Evolutionary conservation across 2,797 vertebrate genomes (phyloP).

Genomic region (Pangasius macronema): DNA sequence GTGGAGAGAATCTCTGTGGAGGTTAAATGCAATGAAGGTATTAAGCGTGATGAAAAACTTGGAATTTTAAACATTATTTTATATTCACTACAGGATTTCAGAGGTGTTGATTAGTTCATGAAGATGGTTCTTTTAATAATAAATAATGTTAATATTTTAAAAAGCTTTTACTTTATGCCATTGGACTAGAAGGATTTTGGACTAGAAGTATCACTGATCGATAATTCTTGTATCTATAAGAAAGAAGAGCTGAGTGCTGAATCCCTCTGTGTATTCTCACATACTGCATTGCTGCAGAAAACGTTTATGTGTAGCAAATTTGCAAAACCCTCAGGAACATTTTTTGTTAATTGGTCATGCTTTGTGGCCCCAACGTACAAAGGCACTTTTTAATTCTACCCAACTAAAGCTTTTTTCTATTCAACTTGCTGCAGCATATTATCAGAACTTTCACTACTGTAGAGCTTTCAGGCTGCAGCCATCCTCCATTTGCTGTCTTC

Average conservation of each 20-base stretch:
- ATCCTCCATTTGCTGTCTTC: slow-evolving; percentile 34
- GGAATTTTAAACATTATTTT: slow-evolving; percentile 1
- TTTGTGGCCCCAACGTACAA: slow-evolving; percentile 26
- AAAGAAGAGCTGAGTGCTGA: background rate
- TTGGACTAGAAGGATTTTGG: background rate
- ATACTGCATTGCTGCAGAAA: background rate
- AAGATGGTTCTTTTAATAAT: background rate
- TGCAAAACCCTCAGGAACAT: slow-evolving; percentile 18
- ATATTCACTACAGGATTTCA: background rate
- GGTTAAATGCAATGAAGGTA: background rate
- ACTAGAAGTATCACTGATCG: background rate
- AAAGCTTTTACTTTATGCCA: background rate
- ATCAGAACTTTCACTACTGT: slow-evolving; percentile 37
- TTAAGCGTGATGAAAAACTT: background rate
- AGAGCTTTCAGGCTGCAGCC: slow-evolving; percentile 41
- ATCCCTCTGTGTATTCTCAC: background rate
- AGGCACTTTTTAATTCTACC: slow-evolving; percentile 34
- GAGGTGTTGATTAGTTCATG: background rate
- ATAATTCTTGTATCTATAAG: background rate
- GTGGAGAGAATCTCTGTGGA: background rate
- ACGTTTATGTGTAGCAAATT: slow-evolving; percentile 30
- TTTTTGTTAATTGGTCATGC: slow-evolving; percentile 40
- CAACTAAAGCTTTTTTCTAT: slow-evolving; percentile 10
- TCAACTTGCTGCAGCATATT: slow-evolving; percentile 16
- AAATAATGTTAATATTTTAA: background rate